phyloP scores from a whole-genome alignment of 2,888 invertebrate species.

The Drosophila mimetica region DNA sequence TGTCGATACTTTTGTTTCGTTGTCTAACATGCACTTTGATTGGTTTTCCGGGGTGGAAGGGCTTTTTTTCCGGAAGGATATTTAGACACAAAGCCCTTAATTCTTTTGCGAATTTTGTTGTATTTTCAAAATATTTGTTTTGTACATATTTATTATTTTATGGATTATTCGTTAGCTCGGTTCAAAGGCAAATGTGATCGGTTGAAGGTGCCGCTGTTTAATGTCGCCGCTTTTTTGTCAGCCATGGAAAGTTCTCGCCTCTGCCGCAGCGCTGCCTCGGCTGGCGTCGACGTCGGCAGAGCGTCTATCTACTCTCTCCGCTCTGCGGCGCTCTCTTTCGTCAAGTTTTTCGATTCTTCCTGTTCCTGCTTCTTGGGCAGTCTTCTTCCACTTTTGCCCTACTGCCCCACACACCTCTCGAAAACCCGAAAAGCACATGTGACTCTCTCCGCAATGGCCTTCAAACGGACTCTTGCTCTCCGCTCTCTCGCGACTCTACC shows the following conservation, averaged over 20 bases:
- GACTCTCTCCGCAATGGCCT: conserved; percentile 44
- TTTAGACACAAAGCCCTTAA: neutral
- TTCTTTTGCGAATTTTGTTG: neutral
- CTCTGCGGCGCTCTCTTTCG: conserved; percentile 56
- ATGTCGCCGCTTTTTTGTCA: conserved; percentile 75
- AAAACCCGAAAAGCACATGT: conserved; percentile 25
- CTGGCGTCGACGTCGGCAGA: conserved; percentile 36
- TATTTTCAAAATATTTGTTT: neutral
- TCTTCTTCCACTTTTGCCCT: conserved; percentile 55
- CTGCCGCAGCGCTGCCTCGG: conserved; percentile 38
- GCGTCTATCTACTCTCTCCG: conserved; percentile 57
- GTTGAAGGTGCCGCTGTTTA: conserved; percentile 81
- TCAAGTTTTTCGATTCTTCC: conserved; percentile 70
- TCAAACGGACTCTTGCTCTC: conserved; percentile 36
- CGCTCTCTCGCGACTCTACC: conserved; percentile 30
- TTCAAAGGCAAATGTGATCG: conserved; percentile 70
- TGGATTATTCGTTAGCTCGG: conserved; percentile 4
- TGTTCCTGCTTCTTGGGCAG: conserved; percentile 70
- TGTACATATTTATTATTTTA: conserved; percentile 9
- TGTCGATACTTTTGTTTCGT: conserved; percentile 34
- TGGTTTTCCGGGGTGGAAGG: neutral
- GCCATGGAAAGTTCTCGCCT: conserved; percentile 74
- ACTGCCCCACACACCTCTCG: conserved; percentile 67
- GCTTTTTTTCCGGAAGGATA: conserved; percentile 28
- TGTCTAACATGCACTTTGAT: conserved; percentile 39